Evolutionary conservation across 2,888 invertebrate genomes (phyloP), one percentile per base, ranked within the genome.

Genomic region (Amiota minor): DNA sequence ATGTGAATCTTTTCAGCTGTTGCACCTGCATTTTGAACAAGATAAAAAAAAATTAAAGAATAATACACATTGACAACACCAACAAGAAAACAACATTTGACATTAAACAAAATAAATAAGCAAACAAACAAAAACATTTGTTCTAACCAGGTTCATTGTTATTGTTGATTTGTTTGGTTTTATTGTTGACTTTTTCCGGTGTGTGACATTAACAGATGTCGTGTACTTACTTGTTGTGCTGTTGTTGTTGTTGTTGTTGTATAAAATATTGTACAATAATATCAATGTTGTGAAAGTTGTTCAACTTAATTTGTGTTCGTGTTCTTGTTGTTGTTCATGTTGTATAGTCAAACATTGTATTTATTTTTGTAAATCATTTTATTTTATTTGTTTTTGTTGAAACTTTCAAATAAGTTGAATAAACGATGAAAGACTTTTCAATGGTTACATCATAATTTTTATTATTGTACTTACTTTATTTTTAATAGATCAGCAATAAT

Each of bases 371-470:
- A 35, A 35, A 35, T 2, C 6, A 2, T 35, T 35, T 35, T 35
- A 23, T 56, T 56, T 9, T 16, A 56, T 59, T 59, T 59, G 20
- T 20, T 16, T 16, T 20, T 59, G 59, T 9, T 59, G 59, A 20
- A 35, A 35, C 6, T 35, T 35, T 35, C 6, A 35, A 4, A 20
- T 20, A 20, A 14, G 53, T 16, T n/a, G 53, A 53, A 53, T 53
- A 16, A 14, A 14, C 53, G 16, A 59, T 20, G 16, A 59, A 59
- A 59, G 59, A 59, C 14, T 68, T 68, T 68, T 53, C 53, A n/a
- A n/a, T 35, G 35, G 50, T 68, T 68, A 23, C 67, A 68, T 68
- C 67, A 68, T 50, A 68, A 53, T 68, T 68, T 35, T 68, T 23
- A 50, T 68, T 68, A 53, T 20, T 18, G 20, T 35, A 35, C 6